Evolutionary conservation across 2,113 vertebrate species (phyloP).

Genomic region (Phoxinus phoxinus): DNA sequence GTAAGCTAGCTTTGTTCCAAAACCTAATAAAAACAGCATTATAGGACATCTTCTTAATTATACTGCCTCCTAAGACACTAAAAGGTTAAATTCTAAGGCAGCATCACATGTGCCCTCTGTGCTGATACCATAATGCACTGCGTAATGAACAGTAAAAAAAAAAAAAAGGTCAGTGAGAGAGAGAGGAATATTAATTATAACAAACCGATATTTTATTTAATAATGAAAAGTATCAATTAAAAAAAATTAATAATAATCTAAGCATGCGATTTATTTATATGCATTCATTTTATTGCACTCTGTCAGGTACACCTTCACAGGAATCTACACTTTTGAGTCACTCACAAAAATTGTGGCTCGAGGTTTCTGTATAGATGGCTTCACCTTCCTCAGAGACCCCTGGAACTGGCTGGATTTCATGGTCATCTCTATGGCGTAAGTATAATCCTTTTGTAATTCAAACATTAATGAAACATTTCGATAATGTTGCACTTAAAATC

Average conservation of each 20-base stretch:
- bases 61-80: not conserved
- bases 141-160: not conserved
- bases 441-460: slow-evolving; percentile 56
- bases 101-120: not conserved
- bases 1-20: not conserved
- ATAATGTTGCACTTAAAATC: slow-evolving; percentile 70
- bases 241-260: not conserved
- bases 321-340: slow-evolving; percentile 98
- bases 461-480: slow-evolving; percentile 65
- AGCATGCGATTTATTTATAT: not conserved
- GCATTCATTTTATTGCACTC: not conserved
- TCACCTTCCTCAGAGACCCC: slow-evolving; percentile 94
- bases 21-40: not conserved
- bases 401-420: slow-evolving; percentile 99
- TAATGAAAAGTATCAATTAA: not conserved
- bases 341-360: slow-evolving; percentile 97
- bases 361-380: slow-evolving; percentile 95
- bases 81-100: not conserved
- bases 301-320: slow-evolving; percentile 95
- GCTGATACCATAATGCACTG: not conserved
- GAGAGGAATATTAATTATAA: not conserved
- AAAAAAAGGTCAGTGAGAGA: not conserved
- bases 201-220: not conserved
- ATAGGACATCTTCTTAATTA: not conserved
- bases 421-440: slow-evolving; percentile 99